A percentile compares a stretch with the other conserved stretches of the same genome.
Evolutionary conservation across 2,888 invertebrate species (phyloP).

Genomic region (Digitonthophagus gazella): DNA sequence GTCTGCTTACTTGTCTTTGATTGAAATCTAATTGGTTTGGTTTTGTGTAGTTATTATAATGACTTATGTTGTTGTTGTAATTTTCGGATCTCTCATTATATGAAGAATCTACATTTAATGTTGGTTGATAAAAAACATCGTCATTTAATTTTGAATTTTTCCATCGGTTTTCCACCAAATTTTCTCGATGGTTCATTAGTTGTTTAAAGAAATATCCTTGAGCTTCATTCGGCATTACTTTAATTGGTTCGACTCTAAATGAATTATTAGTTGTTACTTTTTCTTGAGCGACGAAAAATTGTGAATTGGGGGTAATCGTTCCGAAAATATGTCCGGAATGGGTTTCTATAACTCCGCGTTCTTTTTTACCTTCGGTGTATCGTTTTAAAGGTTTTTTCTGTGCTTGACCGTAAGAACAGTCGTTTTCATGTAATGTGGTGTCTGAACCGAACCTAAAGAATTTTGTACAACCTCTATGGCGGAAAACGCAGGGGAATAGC

Average conservation of each 20-base stretch:
- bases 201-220: conserved; percentile 28
- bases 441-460: conserved; percentile 40
- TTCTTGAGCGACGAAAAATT: conserved; percentile 19
- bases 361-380: conserved; percentile 28
- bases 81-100: too few relatives aligned
- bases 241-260: conserved; percentile 20
- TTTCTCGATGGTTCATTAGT: conserved; percentile 29
- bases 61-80: too few relatives aligned
- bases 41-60: background rate
- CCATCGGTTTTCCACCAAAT: conserved; percentile 31
- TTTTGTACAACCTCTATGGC: conserved; percentile 36
- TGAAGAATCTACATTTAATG: too few relatives aligned
- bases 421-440: conserved; percentile 41
- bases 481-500: conserved; percentile 44
- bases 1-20: background rate
- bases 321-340: conserved; percentile 45
- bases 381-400: conserved; percentile 20
- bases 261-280: conserved; percentile 18
- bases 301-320: conserved; percentile 37
- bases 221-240: conserved; percentile 19
- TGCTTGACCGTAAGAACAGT: conserved; percentile 39
- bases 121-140: background rate
- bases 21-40: background rate
- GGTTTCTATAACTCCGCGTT: conserved; percentile 44
- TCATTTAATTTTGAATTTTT: conserved; percentile 16